phyloP scores from a whole-genome alignment of 2,113 vertebrate genomes.

The Perca schrenkii region DNA sequence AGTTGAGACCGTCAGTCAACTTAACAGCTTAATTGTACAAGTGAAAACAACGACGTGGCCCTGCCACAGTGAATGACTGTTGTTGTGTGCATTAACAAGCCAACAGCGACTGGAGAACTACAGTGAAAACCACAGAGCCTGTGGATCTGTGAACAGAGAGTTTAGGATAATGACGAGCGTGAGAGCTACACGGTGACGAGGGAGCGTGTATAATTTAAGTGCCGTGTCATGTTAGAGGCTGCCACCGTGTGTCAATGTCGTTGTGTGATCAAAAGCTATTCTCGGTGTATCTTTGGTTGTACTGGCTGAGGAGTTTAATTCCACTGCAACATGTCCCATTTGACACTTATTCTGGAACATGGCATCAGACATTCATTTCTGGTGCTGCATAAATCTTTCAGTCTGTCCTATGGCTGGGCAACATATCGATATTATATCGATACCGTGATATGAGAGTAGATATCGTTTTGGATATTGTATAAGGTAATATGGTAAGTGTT shows the following conservation, averaged over 20 bases:
- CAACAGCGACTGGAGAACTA: constrained; percentile 2
- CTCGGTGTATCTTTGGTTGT: neutral
- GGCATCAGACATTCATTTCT: constrained; percentile 55
- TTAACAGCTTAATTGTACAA: neutral
- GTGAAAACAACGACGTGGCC: constrained; percentile 50
- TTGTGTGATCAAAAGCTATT: constrained; percentile 38
- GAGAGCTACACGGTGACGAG: constrained; percentile 37
- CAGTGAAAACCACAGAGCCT: constrained; percentile 30
- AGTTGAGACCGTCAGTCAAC: too few relatives aligned
- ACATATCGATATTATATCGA: too few relatives aligned
- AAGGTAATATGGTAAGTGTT: too few relatives aligned
- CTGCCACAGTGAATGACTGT: constrained; percentile 34
- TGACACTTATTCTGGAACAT: constrained; percentile 44
- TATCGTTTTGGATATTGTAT: too few relatives aligned
- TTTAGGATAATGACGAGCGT: constrained; percentile 51
- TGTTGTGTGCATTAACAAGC: constrained; percentile 35
- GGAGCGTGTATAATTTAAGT: constrained; percentile 58
- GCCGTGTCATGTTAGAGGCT: constrained; percentile 40
- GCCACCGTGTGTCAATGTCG: constrained; percentile 30
- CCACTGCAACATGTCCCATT: constrained; percentile 27
- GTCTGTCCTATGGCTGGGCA: neutral
- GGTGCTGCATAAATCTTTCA: constrained; percentile 65
- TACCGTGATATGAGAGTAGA: too few relatives aligned
- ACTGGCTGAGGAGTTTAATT: constrained; percentile 7
- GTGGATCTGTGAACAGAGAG: constrained; percentile 29